Evolutionary conservation across 1,140 invertebrate species (phyloP).

Genomic region (Dreissena polymorpha): DNA sequence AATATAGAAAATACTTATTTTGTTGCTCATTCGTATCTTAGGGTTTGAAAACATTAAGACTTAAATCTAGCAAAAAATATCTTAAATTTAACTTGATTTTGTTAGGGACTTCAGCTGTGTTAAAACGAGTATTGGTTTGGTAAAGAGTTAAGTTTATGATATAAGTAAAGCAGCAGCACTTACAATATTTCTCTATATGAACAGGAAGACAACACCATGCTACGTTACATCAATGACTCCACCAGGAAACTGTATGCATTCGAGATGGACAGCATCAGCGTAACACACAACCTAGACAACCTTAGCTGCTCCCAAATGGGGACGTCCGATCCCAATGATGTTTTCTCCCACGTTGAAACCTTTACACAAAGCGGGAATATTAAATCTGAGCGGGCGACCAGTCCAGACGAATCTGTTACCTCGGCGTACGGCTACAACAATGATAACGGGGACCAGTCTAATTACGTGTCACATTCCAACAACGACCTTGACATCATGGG

Average conservation of each 20-base stretch:
- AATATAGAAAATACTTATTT: too few species aligned
- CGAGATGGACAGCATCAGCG: conserved; percentile 64
- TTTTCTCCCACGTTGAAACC: conserved; percentile 37
- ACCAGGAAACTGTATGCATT: conserved; percentile 79
- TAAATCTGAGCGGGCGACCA: background rate
- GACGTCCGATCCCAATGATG: conserved; percentile 5
- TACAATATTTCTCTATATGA: conserved; percentile 60
- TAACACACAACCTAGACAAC: background rate
- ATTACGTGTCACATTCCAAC: background rate
- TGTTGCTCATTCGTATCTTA: too few species aligned
- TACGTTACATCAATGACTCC: conserved; percentile 82
- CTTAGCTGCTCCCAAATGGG: conserved; percentile 4
- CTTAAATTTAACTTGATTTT: too few species aligned
- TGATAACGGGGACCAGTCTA: background rate
- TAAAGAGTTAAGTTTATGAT: too few species aligned
- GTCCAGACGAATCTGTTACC: background rate
- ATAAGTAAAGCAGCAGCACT: too few species aligned
- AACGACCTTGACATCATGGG: conserved; percentile 15
- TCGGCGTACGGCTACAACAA: background rate
- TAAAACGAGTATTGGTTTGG: too few species aligned
- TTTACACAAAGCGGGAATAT: conserved; percentile 10
- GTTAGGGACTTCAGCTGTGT: too few species aligned
- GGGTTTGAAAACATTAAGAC: too few species aligned
- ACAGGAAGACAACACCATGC: conserved; percentile 83
- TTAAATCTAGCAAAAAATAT: too few species aligned